These are phyloP conservation scores for Etheostoma perlongum DNA, from an alignment of 2,797 vertebrate species.

Conservation along the genomic window DNA sequence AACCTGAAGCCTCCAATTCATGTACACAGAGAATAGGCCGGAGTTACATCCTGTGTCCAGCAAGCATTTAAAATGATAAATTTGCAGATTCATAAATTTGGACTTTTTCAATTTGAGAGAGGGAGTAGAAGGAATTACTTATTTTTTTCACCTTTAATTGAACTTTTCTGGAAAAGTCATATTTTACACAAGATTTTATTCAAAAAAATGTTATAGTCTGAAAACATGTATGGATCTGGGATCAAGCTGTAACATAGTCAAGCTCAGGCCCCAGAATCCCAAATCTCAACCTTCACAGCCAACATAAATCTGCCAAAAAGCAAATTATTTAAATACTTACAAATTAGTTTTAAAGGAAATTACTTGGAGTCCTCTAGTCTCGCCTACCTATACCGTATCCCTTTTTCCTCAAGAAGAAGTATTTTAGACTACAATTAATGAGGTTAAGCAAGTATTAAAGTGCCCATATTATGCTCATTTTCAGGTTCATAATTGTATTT, in stretches of 20 bases:
- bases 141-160: not conserved
- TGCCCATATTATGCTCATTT: too few relatives aligned
- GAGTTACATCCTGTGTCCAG: too few relatives aligned
- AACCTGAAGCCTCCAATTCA: not conserved
- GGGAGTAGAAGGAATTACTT: not conserved
- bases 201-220: not conserved
- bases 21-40: too few relatives aligned
- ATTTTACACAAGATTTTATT: too few relatives aligned
- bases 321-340: not conserved
- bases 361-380: not conserved
- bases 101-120: not conserved
- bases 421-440: constrained; percentile 21
- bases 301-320: constrained; percentile 20
- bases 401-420: not conserved
- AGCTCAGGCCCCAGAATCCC: constrained; percentile 2
- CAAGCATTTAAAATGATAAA: not conserved
- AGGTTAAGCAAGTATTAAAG: constrained; percentile 39
- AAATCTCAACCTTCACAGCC: constrained; percentile 19
- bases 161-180: not conserved
- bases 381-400: not conserved
- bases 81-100: not conserved
- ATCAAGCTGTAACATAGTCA: not conserved
- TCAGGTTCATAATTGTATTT: too few relatives aligned
- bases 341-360: constrained; percentile 16
- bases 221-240: not conserved